Percentiles rank a stretch among this genome's conserved stretches.
These are phyloP conservation scores for Ryuthela nishihirai DNA, from an alignment of 2,888 invertebrate species.

Conservation along the genomic window DNA sequence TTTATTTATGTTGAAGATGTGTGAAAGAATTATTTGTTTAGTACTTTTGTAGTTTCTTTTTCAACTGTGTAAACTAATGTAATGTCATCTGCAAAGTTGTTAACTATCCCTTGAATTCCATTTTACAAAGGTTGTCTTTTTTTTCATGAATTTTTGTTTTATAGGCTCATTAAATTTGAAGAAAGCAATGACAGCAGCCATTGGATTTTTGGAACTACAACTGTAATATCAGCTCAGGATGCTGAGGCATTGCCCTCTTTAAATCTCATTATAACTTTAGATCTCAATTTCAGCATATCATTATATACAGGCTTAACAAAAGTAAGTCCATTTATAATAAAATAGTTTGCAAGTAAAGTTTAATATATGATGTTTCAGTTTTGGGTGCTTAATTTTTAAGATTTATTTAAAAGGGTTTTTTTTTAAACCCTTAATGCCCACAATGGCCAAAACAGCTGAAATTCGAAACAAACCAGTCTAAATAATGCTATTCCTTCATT, in stretches of 20 bases:
- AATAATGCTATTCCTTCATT: too few species aligned
- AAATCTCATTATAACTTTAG: slow-evolving; percentile 78
- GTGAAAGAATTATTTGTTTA: too few species aligned
- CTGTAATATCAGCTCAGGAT: slow-evolving; percentile 74
- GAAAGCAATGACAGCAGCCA: slow-evolving; percentile 56
- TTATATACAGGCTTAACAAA: slow-evolving; percentile 77
- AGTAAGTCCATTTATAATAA: slow-evolving; percentile 54
- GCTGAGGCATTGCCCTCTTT: slow-evolving; percentile 71
- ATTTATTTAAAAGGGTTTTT: background rate
- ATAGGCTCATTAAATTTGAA: slow-evolving; percentile 52
- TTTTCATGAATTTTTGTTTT: slow-evolving; percentile 6
- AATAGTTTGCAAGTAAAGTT: background rate
- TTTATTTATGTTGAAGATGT: too few species aligned
- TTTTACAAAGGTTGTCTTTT: background rate
- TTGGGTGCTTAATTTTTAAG: background rate
- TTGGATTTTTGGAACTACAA: slow-evolving; percentile 69
- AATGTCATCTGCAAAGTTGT: too few species aligned
- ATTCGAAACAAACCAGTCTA: too few species aligned
- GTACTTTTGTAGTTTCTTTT: too few species aligned
- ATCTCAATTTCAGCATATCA: slow-evolving; percentile 70
- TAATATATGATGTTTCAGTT: background rate
- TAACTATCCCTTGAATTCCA: too few species aligned
- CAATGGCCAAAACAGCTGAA: too few species aligned
- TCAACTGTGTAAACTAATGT: too few species aligned
- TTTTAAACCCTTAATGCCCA: too few species aligned